A percentile compares a stretch with the other conserved stretches of the same genome.
Conservation (phyloP, 2,888 invertebrate genomes). For the Harpalus rufipes region DNA sequence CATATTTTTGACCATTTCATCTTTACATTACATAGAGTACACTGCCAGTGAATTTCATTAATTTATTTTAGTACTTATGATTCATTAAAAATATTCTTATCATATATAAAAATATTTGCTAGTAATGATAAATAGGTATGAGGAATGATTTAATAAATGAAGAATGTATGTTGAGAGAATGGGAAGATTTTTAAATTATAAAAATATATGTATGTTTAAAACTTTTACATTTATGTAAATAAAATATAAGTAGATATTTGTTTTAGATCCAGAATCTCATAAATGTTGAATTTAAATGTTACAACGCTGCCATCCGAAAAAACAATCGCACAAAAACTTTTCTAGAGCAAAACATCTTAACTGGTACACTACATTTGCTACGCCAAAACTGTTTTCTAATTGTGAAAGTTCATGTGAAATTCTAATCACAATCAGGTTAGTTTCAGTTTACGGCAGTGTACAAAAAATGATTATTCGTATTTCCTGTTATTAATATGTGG, state of each 20-base stretch:
- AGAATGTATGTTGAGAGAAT: neutral
- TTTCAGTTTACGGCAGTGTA: constrained; percentile 58
- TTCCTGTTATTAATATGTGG: constrained; percentile 61
- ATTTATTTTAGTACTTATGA: neutral
- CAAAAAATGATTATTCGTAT: constrained; percentile 42
- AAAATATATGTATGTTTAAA: too few species aligned
- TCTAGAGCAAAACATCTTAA: constrained; percentile 17
- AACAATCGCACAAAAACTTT: constrained; percentile 39
- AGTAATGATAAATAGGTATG: neutral
- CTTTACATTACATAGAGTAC: constrained; percentile 41
- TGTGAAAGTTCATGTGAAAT: constrained; percentile 25
- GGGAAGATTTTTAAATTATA: too few species aligned
- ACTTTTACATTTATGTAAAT: neutral
- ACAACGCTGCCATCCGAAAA: constrained; percentile 42
- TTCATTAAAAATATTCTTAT: neutral
- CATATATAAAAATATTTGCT: too few species aligned
- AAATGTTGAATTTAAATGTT: constrained; percentile 43
- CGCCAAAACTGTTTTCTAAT: constrained; percentile 31
- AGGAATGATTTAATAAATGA: neutral
- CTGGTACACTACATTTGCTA: constrained; percentile 19
- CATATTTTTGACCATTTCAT: constrained; percentile 23
- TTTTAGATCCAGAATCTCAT: constrained; percentile 38
- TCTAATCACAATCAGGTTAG: neutral
- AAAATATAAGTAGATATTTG: constrained; percentile 19
- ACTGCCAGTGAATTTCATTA: constrained; percentile 40